Conservation (phyloP, 2,888 invertebrate genomes). For the Tryphoninae sp. region DNA sequence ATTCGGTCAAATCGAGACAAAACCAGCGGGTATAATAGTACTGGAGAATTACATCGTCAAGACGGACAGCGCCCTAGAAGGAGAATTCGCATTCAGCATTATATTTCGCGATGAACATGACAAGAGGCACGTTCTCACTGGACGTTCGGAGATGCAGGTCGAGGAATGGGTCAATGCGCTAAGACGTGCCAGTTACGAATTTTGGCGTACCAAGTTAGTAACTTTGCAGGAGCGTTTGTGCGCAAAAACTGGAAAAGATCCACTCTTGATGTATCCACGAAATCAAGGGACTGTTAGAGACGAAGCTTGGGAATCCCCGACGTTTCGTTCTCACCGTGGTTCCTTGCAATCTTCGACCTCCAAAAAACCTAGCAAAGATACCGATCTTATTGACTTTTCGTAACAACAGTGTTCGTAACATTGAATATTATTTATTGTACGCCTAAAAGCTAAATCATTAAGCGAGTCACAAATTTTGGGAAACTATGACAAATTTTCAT, state of each 20-base stretch:
- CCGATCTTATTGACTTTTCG: slow-evolving; percentile 56
- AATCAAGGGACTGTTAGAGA: slow-evolving; percentile 83
- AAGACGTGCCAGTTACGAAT: slow-evolving; percentile 88
- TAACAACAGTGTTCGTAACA: background rate
- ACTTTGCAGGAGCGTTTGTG: slow-evolving; percentile 86
- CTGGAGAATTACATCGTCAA: slow-evolving; percentile 88
- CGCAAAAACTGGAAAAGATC: slow-evolving; percentile 87
- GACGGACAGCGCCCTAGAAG: slow-evolving; percentile 85
- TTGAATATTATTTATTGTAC: no score
- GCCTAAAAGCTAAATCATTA: no score
- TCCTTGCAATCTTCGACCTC: slow-evolving; percentile 64
- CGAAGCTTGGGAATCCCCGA: slow-evolving; percentile 76
- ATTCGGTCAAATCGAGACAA: slow-evolving; percentile 85
- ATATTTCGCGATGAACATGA: slow-evolving; percentile 86
- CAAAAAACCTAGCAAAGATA: slow-evolving; percentile 44
- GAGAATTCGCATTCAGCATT: slow-evolving; percentile 89
- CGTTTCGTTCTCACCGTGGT: slow-evolving; percentile 77
- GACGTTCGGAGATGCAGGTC: slow-evolving; percentile 87
- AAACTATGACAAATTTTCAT: no score
- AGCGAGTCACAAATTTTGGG: no score
- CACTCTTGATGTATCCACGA: slow-evolving; percentile 84
- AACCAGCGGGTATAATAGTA: slow-evolving; percentile 88
- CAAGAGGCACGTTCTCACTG: slow-evolving; percentile 87
- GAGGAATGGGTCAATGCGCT: slow-evolving; percentile 88
- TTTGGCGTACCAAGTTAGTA: slow-evolving; percentile 85